These are phyloP conservation scores for Clanis bilineata DNA, from an alignment of 2,888 invertebrate species.

Conservation along the genomic window DNA sequence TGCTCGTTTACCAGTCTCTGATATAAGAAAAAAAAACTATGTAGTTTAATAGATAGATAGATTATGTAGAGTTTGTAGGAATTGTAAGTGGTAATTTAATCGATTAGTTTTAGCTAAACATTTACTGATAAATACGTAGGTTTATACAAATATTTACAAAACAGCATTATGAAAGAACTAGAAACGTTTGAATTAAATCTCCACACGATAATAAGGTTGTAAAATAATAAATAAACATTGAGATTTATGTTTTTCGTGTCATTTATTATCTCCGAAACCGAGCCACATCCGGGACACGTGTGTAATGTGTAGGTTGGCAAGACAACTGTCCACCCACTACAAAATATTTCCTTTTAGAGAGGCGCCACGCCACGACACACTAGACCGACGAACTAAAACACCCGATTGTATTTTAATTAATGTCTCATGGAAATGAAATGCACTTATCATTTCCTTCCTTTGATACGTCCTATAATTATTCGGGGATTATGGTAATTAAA, in stretches of 20 bases:
- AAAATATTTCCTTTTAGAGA: constrained; percentile 20
- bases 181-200: background rate
- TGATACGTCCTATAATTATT: constrained; percentile 19
- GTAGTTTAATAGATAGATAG: too few relatives aligned
- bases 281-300: constrained; percentile 39
- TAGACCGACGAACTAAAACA: constrained; percentile 10
- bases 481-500: background rate
- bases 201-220: background rate
- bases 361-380: constrained; percentile 2
- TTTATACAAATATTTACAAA: background rate
- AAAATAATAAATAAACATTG: constrained; percentile 17
- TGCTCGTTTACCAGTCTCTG: too few relatives aligned
- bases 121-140: too few relatives aligned
- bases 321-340: constrained; percentile 46
- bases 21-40: too few relatives aligned
- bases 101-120: too few relatives aligned
- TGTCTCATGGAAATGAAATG: constrained; percentile 13
- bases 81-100: background rate
- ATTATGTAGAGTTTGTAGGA: too few relatives aligned
- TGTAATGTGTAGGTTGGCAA: constrained; percentile 28
- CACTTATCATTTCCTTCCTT: constrained; percentile 14
- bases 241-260: constrained; percentile 11
- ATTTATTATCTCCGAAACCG: constrained; percentile 22
- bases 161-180: background rate
- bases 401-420: constrained; percentile 49